Base-by-base conservation (phyloP, 2,113 vertebrate genomes). In the Pelecanoides urinatrix region DNA sequence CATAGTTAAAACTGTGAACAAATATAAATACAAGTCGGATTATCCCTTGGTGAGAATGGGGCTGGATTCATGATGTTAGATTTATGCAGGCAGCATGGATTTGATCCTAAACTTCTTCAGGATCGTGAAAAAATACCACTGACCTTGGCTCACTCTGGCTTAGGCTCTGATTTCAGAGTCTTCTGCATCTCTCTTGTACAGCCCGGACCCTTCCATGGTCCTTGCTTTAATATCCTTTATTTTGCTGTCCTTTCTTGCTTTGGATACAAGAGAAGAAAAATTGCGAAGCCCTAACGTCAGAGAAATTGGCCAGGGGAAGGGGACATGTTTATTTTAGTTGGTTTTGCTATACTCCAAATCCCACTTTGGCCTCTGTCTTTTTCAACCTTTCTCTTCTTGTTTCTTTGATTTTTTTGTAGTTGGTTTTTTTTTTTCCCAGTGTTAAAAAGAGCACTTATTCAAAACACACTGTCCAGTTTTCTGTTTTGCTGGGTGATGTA, bases 261-360 rank as follows among this genome's bases (percentile, higher is more conserved):
- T 90, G 78, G 92, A 86, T 85, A 55, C 61, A 19, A 90, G 65
- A 92, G 90, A 95, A 94, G 77, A 91, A 94, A 94, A 91, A 50
- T 87, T 76, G 42, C 2, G 3, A 91, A 95, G 55, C n/a, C 71
- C 17, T 89, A 71, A 94, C 23, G 11, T 83, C 81, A 88, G 81
- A 95, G 85, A 38, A 90, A 18, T 42, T 92, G 92, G 16, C 89
- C 71, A 63, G 44, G 29, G 74, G 80, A 90, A 63, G 38, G 82
- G 23, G 19, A 75, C 42, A 1, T 67, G 26, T 80, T 74, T 87
- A 50, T 84, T 92, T 90, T 55, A 84, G 49, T 90, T 88, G 44
- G 1, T 89, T 94, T 92, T 92, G 73, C 67, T 92, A 9, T 85
- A 85, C 86, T 93, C 79, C 86, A 96, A 75, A 96, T 80, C 92